Evolutionary conservation across 2,888 invertebrate species (phyloP), one percentile per base, ranked within the genome.

Genomic region (Poecilus cupreus): DNA sequence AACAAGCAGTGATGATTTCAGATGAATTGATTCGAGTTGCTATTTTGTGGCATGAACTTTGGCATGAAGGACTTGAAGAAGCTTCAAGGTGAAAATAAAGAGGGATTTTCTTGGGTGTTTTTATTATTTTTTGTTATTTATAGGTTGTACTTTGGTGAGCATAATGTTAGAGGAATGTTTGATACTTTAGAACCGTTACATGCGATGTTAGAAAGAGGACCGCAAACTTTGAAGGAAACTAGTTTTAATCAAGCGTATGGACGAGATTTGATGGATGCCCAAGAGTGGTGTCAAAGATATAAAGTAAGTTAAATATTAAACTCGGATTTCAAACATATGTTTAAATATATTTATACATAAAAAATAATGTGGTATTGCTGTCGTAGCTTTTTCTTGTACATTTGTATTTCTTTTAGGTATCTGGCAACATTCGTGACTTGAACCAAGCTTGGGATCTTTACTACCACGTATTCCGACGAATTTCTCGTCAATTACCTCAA

Each of bases 391-490:
- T n/a, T n/a, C n/a, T n/a, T n/a, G 32, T 32, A 32, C 32, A 8
- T 32, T 32, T 3, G 5, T 6, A 24, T 64, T 81, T 81, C 82
- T 93, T 90, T 85, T 89, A 94, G 92, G 92, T 94, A 22, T 96
- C 97, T 0, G 94, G 95, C 0, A 95, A 95, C 85, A 94, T 96
- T 3, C 94, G 97, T 84, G 99, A 99, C 87, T 89, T 99, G 84
- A 98, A 98, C 88, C 98, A 98, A 88, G 99, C 99, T 2, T 99
- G 99, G 99, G 99, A 99, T 88, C 92, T 98, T 43, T 99, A 99
- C 90, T 99, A 99, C 90, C 97, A 98, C 88, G 98, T 99, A 76
- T 99, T 99, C 90, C 93, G 98, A 26, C 94, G 98, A 85, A 99
- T 99, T 88, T 96, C 98, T 18, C 94, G 97, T 18, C 99, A 99